phyloP scores from a whole-genome alignment of 2,113 vertebrate genomes.

The Rhinolophus ferrumequinum region DNA sequence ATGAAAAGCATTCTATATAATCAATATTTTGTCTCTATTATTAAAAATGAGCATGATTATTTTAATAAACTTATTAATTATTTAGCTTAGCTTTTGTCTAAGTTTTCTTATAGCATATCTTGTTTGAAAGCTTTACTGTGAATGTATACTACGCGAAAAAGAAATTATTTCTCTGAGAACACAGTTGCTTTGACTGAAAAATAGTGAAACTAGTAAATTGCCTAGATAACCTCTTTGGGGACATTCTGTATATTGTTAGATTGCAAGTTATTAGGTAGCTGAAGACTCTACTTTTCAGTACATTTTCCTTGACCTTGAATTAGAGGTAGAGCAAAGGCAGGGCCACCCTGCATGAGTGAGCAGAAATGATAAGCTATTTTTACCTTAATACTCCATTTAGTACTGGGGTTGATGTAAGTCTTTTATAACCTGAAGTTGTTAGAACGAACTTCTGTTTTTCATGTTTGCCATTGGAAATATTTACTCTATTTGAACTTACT shows the following conservation, averaged over 20 bases:
- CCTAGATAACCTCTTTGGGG: not conserved
- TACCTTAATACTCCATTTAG: not conserved
- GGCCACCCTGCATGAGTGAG: not conserved
- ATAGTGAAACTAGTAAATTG: not conserved
- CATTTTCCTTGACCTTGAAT: conserved; percentile 56
- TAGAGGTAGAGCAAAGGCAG: not conserved
- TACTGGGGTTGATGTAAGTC: not conserved
- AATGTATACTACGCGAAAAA: not conserved
- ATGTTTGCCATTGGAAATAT: conserved; percentile 44
- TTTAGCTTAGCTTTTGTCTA: conserved; percentile 24
- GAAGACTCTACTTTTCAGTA: not conserved
- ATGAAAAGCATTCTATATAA: not conserved
- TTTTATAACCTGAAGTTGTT: conserved; percentile 53
- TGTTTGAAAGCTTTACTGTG: not conserved
- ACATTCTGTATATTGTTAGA: not conserved
- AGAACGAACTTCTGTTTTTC: conserved; percentile 32
- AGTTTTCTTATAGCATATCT: not conserved
- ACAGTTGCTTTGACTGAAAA: conserved; percentile 39
- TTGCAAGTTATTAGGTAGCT: not conserved
- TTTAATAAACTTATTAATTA: not conserved
- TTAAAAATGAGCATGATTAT: not conserved
- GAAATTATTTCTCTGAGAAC: not conserved
- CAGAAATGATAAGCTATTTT: not conserved
- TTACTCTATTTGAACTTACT: conserved; percentile 45
- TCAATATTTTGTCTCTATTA: not conserved